These are phyloP conservation scores for Lucifuga dentata DNA, from an alignment of 2,113 vertebrate species.

Conservation along the genomic window DNA sequence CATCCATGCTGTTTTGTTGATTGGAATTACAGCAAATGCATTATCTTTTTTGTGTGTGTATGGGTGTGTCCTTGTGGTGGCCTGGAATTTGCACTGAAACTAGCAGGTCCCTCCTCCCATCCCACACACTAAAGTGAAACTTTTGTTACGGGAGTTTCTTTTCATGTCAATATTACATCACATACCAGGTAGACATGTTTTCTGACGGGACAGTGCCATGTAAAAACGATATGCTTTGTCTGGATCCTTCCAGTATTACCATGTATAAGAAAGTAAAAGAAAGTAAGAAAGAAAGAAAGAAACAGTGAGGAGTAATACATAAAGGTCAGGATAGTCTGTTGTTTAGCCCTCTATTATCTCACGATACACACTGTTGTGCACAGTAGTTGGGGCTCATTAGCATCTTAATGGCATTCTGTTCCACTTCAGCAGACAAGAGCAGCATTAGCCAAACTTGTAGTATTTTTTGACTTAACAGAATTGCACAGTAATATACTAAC, in stretches of 20 bases:
- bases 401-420: slow-evolving; percentile 75
- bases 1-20: background rate
- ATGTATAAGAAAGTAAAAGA: too few relatives aligned
- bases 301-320: slow-evolving; percentile 19
- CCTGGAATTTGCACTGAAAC: slow-evolving; percentile 75
- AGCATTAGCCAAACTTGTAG: slow-evolving; percentile 49
- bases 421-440: slow-evolving; percentile 74
- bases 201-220: slow-evolving; percentile 19
- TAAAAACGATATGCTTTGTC: slow-evolving; percentile 60
- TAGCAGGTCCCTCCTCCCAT: slow-evolving; percentile 48
- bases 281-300: too few relatives aligned
- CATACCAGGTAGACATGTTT: slow-evolving; percentile 14
- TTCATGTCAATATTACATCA: background rate
- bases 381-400: slow-evolving; percentile 74
- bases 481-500: slow-evolving; percentile 34
- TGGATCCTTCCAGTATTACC: slow-evolving; percentile 12
- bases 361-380: slow-evolving; percentile 53
- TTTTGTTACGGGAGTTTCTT: slow-evolving; percentile 5
- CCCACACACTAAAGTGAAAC: slow-evolving; percentile 48
- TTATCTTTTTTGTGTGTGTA: background rate
- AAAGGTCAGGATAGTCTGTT: slow-evolving; percentile 33
- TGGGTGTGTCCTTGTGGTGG: slow-evolving; percentile 22
- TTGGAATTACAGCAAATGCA: background rate
- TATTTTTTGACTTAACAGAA: slow-evolving; percentile 51
- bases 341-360: slow-evolving; percentile 58